Evolutionary conservation across 1,140 invertebrate genomes (phyloP).

Genomic region (Nebria ingens): DNA sequence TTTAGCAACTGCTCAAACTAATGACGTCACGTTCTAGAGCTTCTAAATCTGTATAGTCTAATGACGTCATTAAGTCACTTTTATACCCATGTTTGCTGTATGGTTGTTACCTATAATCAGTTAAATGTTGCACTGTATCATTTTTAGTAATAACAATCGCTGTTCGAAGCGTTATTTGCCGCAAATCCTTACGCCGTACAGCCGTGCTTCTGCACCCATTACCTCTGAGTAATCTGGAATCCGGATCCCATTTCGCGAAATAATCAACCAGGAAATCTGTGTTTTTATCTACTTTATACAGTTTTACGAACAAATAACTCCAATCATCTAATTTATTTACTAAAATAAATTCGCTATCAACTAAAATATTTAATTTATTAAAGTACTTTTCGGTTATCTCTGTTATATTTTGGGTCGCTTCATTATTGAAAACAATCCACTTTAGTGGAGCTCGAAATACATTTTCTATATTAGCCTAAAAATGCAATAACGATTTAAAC

Average conservation of each 20-base stretch:
- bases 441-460: neutral
- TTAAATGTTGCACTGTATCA: slow-evolving; percentile 46
- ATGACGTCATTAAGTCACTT: no score
- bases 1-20: no score
- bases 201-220: slow-evolving; percentile 16
- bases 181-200: slow-evolving; percentile 34
- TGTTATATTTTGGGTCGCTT: neutral
- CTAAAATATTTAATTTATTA: slow-evolving; percentile 21
- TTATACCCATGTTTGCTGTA: neutral
- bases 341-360: slow-evolving; percentile 28
- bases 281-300: slow-evolving; percentile 21
- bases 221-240: slow-evolving; percentile 8
- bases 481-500: neutral
- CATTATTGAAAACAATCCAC: neutral
- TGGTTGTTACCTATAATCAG: slow-evolving; percentile 39
- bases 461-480: neutral
- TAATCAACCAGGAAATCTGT: slow-evolving; percentile 20
- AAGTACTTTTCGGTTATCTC: neutral
- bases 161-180: slow-evolving; percentile 32
- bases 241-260: slow-evolving; percentile 20
- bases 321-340: slow-evolving; percentile 12
- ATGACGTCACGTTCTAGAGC: no score
- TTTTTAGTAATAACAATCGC: slow-evolving; percentile 45
- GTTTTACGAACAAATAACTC: slow-evolving; percentile 20
- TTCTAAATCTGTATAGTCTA: no score